Evolutionary conservation across 2,888 invertebrate species (phyloP).

Genomic region (Megamerina dolium): DNA sequence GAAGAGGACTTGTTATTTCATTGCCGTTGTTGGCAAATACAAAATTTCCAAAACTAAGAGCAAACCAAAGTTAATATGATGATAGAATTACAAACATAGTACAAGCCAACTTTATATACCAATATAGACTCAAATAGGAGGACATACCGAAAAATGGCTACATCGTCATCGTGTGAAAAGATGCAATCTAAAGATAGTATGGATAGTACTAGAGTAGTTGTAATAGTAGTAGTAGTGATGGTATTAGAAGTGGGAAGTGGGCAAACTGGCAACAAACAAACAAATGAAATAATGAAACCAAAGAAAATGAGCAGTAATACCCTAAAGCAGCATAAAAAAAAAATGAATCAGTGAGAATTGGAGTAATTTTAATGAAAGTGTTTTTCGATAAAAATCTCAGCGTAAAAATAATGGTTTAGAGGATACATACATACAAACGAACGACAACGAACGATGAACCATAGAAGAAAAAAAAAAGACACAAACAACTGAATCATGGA

Average conservation of each 20-base stretch:
- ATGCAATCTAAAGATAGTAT: slow-evolving; percentile 9
- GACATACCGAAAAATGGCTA: background rate
- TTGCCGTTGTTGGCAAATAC: too few relatives aligned
- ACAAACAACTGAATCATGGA: background rate
- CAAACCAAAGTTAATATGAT: background rate
- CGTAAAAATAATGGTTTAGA: slow-evolving; percentile 18
- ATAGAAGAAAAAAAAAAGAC: background rate
- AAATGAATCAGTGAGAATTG: slow-evolving; percentile 18
- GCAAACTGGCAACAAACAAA: background rate
- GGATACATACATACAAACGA: too few relatives aligned
- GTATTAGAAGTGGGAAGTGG: too few relatives aligned
- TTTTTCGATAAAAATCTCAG: slow-evolving; percentile 34
- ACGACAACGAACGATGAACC: slow-evolving; percentile 3
- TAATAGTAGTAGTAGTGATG: too few relatives aligned
- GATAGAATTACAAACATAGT: background rate
- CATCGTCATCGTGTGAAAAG: background rate
- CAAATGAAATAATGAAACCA: background rate
- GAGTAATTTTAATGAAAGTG: slow-evolving; percentile 36
- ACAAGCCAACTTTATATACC: slow-evolving; percentile 4
- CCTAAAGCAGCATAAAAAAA: background rate
- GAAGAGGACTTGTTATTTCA: too few relatives aligned
- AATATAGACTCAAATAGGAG: slow-evolving; percentile 5
- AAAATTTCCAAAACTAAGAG: background rate
- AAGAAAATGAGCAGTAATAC: background rate
- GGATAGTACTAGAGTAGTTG: slow-evolving; percentile 8